Evolutionary conservation across 2,888 invertebrate species (phyloP).

Genomic region (Luffia ferchaultella): DNA sequence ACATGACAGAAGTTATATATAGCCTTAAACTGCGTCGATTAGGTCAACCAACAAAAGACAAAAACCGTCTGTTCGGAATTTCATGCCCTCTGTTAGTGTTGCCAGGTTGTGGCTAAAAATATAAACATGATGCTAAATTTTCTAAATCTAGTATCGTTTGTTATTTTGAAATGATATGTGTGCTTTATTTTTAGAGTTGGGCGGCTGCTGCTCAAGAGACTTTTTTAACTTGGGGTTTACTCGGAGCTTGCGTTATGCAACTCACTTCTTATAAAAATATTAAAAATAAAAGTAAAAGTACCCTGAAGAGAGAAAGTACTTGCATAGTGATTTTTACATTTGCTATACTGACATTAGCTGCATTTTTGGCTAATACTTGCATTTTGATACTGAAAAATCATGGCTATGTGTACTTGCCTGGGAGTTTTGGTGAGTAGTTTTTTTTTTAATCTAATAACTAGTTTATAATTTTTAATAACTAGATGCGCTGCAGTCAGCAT

Average conservation of each 20-base stretch:
- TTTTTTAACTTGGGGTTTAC: constrained; percentile 87
- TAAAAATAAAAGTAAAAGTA: constrained; percentile 61
- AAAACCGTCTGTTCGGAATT: too few relatives aligned
- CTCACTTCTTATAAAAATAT: constrained; percentile 78
- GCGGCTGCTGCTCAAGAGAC: constrained; percentile 88
- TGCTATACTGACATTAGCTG: constrained; percentile 75
- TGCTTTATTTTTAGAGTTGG: constrained; percentile 72
- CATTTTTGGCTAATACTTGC: constrained; percentile 85
- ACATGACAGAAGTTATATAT: too few relatives aligned
- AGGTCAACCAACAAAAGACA: too few relatives aligned
- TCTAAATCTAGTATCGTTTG: too few relatives aligned
- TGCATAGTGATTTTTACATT: constrained; percentile 70
- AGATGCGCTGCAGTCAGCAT: too few relatives aligned
- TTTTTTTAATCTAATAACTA: too few relatives aligned
- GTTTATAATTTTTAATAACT: too few relatives aligned
- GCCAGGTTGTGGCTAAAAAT: too few relatives aligned
- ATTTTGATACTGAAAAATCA: constrained; percentile 78
- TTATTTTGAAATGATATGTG: too few relatives aligned
- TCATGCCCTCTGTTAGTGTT: too few relatives aligned
- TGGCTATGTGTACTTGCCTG: constrained; percentile 79
- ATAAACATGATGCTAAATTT: too few relatives aligned
- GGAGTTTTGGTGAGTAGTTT: constrained; percentile 80
- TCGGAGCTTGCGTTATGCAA: constrained; percentile 84
- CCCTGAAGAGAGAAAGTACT: constrained; percentile 56
- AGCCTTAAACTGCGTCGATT: too few relatives aligned